phyloP scores from a whole-genome alignment of 2,113 vertebrate genomes.

The Microcebus jonahi region DNA sequence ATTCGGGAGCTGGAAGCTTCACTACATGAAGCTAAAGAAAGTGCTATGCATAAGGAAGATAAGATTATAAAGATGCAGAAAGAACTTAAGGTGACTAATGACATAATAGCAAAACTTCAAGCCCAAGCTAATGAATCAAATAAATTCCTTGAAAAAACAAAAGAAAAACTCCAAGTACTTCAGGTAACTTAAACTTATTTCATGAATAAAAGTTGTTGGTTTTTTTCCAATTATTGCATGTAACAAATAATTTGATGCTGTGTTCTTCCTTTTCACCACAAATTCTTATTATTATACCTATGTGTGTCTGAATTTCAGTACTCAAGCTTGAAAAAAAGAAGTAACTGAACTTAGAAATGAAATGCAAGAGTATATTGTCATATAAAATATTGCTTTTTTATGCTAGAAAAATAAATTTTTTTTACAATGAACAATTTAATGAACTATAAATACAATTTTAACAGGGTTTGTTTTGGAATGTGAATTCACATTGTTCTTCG shows the following conservation, averaged over 20 bases:
- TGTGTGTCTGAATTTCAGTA: not conserved
- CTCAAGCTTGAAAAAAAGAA: constrained; percentile 16
- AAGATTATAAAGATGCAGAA: constrained; percentile 81
- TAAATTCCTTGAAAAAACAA: constrained; percentile 76
- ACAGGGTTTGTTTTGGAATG: not conserved
- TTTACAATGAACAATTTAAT: not conserved
- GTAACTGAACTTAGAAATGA: not conserved
- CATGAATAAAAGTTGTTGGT: not conserved
- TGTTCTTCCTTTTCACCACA: not conserved
- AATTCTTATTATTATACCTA: not conserved
- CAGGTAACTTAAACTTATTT: constrained; percentile 77
- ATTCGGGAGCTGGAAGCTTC: constrained; percentile 82
- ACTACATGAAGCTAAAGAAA: constrained; percentile 72
- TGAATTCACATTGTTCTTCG: not conserved
- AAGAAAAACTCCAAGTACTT: constrained; percentile 76
- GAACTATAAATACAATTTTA: not conserved
- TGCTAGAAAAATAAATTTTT: not conserved
- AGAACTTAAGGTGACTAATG: constrained; percentile 77
- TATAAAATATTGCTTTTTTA: not conserved
- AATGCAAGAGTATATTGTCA: not conserved
- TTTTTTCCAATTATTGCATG: not conserved
- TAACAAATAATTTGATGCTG: not conserved
- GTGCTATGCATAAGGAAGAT: constrained; percentile 80
- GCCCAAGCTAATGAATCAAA: constrained; percentile 84
- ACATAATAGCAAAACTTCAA: constrained; percentile 81